Evolutionary conservation across 2,888 invertebrate species (phyloP).

Genomic region (Platycheirus rosarum): DNA sequence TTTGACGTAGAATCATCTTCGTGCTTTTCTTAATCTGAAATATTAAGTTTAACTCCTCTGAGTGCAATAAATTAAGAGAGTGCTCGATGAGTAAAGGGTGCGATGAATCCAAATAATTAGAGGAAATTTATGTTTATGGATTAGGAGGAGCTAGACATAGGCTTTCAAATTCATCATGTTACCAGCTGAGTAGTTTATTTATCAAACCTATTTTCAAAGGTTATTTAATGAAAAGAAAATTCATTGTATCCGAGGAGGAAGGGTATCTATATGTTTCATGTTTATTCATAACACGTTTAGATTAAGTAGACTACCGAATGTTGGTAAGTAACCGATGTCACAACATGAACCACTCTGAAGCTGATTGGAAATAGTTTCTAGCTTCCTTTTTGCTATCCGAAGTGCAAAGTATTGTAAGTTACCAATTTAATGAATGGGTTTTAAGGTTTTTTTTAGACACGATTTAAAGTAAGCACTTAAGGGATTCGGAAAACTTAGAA

Average conservation of each 20-base stretch:
- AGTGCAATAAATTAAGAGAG: conserved; percentile 44
- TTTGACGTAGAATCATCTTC: not conserved
- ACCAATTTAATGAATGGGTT: not conserved
- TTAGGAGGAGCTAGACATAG: conserved; percentile 42
- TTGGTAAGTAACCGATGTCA: conserved; percentile 40
- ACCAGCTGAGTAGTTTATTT: conserved; percentile 25
- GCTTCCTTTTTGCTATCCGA: not conserved
- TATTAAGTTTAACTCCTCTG: conserved; percentile 45
- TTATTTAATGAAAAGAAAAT: conserved; percentile 12
- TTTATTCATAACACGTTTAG: conserved; percentile 53
- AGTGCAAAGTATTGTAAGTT: conserved; percentile 23
- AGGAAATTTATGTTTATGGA: conserved; percentile 55
- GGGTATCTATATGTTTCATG: conserved; percentile 21
- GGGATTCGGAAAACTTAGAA: too few species aligned
- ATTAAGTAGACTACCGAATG: conserved; percentile 30
- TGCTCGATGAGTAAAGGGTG: conserved; percentile 23
- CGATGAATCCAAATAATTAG: conserved; percentile 40
- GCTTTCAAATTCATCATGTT: conserved; percentile 55
- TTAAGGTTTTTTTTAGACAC: not conserved
- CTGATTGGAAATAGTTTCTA: conserved; percentile 37
- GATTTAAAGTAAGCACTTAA: too few species aligned
- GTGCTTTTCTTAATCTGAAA: conserved; percentile 20
- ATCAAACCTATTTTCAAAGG: not conserved
- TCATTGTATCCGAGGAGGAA: not conserved
- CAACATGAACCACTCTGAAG: conserved; percentile 47